These are phyloP conservation scores for Hyalella azteca DNA, from an alignment of 2,888 invertebrate species.

Conservation along the genomic window DNA sequence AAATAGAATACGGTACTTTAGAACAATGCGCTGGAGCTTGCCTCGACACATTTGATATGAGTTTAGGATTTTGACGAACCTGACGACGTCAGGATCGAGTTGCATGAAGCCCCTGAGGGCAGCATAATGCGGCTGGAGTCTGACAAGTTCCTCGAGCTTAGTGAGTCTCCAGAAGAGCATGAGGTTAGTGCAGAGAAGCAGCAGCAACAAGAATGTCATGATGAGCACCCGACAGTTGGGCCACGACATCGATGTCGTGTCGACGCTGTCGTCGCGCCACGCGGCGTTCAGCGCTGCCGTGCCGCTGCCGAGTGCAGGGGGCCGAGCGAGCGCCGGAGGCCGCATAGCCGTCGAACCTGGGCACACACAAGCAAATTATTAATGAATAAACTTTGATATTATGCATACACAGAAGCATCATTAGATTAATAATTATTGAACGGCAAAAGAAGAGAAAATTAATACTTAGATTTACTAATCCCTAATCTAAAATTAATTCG, in stretches of 20 bases:
- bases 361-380: too few relatives aligned
- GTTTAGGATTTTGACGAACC: too few relatives aligned
- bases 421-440: too few relatives aligned
- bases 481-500: too few relatives aligned
- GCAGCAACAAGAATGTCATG: not conserved
- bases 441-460: too few relatives aligned
- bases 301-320: not conserved
- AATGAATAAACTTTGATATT: too few relatives aligned
- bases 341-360: not conserved
- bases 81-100: slow-evolving; percentile 1
- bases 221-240: not conserved
- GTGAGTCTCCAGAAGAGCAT: slow-evolving; percentile 17
- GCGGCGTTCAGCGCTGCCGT: not conserved
- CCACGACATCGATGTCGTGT: not conserved
- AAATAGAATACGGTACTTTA: too few relatives aligned
- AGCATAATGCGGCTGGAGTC: not conserved
- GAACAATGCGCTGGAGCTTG: not conserved
- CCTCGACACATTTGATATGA: too few relatives aligned
- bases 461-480: too few relatives aligned
- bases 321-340: not conserved
- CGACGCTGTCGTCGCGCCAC: not conserved
- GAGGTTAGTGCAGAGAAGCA: not conserved
- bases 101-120: not conserved
- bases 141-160: slow-evolving; percentile 12
- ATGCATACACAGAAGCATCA: too few relatives aligned